Evolutionary conservation across 2,113 vertebrate genomes (phyloP).

Genomic region (Laticauda laticaudata): DNA sequence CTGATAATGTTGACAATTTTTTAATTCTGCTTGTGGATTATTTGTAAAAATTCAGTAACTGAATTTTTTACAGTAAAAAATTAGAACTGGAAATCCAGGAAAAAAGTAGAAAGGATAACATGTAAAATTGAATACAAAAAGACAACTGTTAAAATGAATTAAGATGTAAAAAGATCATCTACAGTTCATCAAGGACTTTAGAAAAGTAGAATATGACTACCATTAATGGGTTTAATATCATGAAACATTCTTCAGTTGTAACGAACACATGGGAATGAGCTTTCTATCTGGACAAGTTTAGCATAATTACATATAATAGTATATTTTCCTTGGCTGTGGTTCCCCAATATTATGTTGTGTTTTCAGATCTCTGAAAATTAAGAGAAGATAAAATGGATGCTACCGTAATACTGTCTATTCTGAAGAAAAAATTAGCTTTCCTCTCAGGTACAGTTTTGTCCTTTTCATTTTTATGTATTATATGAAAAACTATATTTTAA

Average conservation of each 20-base stretch:
- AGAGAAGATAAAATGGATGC: conserved; percentile 83
- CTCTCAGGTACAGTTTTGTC: conserved; percentile 85
- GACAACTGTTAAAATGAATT: background rate
- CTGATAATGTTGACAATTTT: background rate
- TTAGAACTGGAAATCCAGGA: too few relatives aligned
- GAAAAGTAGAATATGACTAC: background rate
- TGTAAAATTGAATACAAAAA: background rate
- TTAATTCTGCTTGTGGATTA: background rate
- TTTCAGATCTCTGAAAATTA: conserved; percentile 64
- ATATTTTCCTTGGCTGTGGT: conserved; percentile 36
- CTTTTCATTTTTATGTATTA: conserved; percentile 3
- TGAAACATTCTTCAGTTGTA: background rate
- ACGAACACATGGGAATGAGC: background rate
- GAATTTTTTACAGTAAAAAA: background rate
- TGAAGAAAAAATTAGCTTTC: conserved; percentile 97
- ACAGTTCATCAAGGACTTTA: background rate
- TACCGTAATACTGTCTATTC: conserved; percentile 85
- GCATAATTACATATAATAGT: conserved; percentile 1
- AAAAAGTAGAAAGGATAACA: background rate
- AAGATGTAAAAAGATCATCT: background rate
- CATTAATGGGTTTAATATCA: background rate
- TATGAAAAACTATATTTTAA: background rate
- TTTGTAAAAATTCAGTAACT: background rate
- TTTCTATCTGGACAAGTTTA: background rate
- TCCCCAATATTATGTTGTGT: conserved; percentile 50